phyloP scores from a whole-genome alignment of 2,113 vertebrate species.

The Australoheros scitulus region DNA sequence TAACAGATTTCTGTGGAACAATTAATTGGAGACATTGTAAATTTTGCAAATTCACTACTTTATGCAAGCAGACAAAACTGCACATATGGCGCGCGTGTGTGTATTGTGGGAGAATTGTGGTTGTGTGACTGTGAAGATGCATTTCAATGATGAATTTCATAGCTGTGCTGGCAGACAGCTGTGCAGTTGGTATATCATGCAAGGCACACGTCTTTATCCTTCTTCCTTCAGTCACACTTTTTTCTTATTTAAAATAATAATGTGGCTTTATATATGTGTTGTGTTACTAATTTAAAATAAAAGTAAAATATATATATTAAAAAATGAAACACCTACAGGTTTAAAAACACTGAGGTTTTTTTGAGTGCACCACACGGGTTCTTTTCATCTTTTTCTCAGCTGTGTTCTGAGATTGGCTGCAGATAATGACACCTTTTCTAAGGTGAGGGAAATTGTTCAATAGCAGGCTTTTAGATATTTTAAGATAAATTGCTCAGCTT shows the following conservation, averaged over 20 bases:
- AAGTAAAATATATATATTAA: neutral
- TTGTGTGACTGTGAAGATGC: no score
- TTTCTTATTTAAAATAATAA: neutral
- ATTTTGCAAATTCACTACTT: neutral
- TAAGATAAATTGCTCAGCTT: neutral
- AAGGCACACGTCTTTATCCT: neutral
- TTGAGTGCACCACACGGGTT: neutral
- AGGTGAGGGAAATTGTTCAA: neutral
- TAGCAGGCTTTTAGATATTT: neutral
- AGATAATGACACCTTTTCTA: neutral
- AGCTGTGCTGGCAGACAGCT: no score
- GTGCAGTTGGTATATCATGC: neutral
- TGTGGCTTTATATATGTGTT: neutral
- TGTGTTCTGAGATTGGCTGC: neutral
- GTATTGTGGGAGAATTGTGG: neutral
- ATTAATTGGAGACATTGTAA: slow-evolving; percentile 6
- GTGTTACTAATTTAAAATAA: neutral
- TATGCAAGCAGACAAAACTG: neutral
- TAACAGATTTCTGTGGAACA: neutral
- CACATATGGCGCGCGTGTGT: neutral
- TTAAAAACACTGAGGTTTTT: neutral
- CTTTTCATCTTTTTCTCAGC: neutral
- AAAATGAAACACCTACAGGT: neutral
- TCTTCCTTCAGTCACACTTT: neutral
- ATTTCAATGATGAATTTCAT: no score